A percentile compares a stretch with the other conserved stretches of the same genome.
phyloP scores from a whole-genome alignment of 2,888 invertebrate genomes.

The Lasius platythorax region DNA sequence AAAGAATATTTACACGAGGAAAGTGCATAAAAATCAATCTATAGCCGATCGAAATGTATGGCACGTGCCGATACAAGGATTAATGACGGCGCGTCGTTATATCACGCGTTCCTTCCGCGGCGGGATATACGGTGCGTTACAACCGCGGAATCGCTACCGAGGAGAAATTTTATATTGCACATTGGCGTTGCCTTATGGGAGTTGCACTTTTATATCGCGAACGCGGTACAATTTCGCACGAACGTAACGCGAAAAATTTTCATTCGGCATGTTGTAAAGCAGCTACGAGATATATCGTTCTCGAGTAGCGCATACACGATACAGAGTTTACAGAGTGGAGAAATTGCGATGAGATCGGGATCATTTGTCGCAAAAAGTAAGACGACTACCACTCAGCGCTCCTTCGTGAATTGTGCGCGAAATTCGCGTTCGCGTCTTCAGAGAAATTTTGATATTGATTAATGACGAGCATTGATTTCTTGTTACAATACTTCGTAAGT shows the following conservation, averaged over 20 bases:
- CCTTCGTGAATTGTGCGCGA: background rate
- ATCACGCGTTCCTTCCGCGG: background rate
- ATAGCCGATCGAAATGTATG: constrained; percentile 30
- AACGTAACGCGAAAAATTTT: constrained; percentile 59
- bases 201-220: constrained; percentile 65
- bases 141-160: constrained; percentile 42
- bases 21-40: constrained; percentile 35
- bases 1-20: constrained; percentile 46
- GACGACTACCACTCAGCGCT: background rate
- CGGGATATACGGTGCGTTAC: constrained; percentile 40
- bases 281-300: constrained; percentile 35
- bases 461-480: constrained; percentile 28
- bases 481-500: constrained; percentile 12
- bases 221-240: constrained; percentile 64
- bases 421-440: background rate
- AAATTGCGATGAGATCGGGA: constrained; percentile 20
- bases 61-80: constrained; percentile 53
- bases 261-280: constrained; percentile 31
- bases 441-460: constrained; percentile 22
- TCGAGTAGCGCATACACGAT: constrained; percentile 18
- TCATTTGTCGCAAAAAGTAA: constrained; percentile 17
- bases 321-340: background rate
- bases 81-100: constrained; percentile 54
- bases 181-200: constrained; percentile 56
- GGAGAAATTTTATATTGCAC: constrained; percentile 59